Conservation (phyloP, 2,888 invertebrate genomes). For the Thera obeliscata region DNA sequence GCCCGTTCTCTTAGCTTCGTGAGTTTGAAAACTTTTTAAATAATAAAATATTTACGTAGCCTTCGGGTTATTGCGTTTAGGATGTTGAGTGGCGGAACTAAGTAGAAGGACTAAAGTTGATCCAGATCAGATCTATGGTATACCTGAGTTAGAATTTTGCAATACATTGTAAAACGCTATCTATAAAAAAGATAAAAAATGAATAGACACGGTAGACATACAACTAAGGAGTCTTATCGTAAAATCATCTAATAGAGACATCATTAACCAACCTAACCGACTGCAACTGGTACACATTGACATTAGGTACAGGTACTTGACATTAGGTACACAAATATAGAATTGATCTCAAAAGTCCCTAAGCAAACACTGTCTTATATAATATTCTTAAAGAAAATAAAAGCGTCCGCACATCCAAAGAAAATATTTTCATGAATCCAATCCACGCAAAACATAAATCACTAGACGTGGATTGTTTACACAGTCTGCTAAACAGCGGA, state of each 20-base stretch:
- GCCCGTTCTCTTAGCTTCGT: slow-evolving; percentile 18
- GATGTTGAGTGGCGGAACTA: not conserved
- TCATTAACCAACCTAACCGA: no score
- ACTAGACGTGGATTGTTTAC: slow-evolving; percentile 65
- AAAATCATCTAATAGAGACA: no score
- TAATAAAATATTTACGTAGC: slow-evolving; percentile 1
- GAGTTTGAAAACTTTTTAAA: slow-evolving; percentile 1
- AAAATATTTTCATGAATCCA: slow-evolving; percentile 35
- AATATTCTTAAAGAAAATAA: slow-evolving; percentile 8
- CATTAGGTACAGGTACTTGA: no score
- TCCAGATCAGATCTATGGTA: no score
- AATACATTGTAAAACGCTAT: no score
- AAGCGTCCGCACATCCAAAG: slow-evolving; percentile 4
- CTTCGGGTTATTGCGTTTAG: not conserved
- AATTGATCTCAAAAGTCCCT: not conserved
- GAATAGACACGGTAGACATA: no score
- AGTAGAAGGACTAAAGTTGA: no score
- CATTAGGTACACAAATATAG: not conserved
- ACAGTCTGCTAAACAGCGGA: slow-evolving; percentile 71
- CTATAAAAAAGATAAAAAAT: no score
- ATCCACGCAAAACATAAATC: slow-evolving; percentile 51
- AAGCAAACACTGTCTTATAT: no score
- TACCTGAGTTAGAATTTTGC: no score
- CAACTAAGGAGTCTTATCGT: no score
- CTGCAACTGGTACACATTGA: no score